Percentiles rank a stretch among this genome's conserved stretches.
phyloP scores from a whole-genome alignment of 2,797 vertebrate species.

The Valencia hispanica region DNA sequence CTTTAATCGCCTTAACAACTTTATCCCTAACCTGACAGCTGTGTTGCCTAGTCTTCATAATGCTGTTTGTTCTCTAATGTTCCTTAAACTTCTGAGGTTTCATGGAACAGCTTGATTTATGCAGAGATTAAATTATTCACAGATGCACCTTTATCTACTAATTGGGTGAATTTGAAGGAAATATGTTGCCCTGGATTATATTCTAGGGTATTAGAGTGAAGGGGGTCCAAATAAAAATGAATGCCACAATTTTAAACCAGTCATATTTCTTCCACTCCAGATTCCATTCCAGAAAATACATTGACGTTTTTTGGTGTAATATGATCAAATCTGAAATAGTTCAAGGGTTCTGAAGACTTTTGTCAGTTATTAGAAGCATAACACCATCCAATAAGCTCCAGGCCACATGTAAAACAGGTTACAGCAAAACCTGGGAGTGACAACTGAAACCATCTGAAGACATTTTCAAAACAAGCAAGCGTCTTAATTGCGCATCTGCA shows the following conservation, averaged over 20 bases:
- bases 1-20: no score
- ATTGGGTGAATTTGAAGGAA: neutral
- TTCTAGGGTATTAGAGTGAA: neutral
- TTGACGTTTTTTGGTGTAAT: neutral
- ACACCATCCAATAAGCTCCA: conserved; percentile 19
- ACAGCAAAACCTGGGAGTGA: neutral
- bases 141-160: neutral
- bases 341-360: neutral
- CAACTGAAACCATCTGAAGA: neutral
- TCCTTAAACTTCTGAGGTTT: neutral
- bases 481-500: neutral
- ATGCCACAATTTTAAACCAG: no score
- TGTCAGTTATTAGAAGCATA: conserved; percentile 22
- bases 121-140: neutral
- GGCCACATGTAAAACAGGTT: conserved; percentile 8
- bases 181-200: neutral
- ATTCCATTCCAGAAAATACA: neutral
- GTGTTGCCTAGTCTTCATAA: neutral
- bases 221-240: neutral
- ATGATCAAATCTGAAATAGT: neutral
- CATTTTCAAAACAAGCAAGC: neutral
- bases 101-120: neutral
- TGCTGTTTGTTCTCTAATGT: neutral
- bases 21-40: neutral
- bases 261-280: no score